phyloP scores from a whole-genome alignment of 2,888 invertebrate species.

The Protula sp. region DNA sequence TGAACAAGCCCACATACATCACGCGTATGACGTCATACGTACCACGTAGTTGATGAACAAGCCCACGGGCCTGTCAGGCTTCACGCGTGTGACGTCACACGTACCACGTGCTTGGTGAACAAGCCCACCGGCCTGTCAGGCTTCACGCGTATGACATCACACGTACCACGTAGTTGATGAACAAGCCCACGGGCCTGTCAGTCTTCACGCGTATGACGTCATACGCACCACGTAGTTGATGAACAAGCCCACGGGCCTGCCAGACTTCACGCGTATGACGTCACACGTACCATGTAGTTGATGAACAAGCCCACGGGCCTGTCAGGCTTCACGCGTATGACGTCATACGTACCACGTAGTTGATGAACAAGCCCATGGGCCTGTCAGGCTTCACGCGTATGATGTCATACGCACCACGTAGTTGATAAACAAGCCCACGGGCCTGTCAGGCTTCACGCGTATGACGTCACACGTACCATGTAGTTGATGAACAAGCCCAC shows the following conservation, averaged over 20 bases:
- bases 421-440: conserved; percentile 53
- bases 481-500: conserved; percentile 53
- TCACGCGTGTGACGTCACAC: conserved; percentile 37
- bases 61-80: conserved; percentile 50
- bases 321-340: conserved; percentile 43
- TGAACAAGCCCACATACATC: conserved; percentile 53
- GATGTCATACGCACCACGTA: conserved; percentile 38
- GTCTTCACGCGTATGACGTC: conserved; percentile 47
- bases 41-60: conserved; percentile 52
- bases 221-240: conserved; percentile 40
- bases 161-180: conserved; percentile 46
- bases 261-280: conserved; percentile 46
- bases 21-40: no score
- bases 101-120: conserved; percentile 49
- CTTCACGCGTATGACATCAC: conserved; percentile 45
- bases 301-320: conserved; percentile 53
- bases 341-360: conserved; percentile 41
- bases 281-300: conserved; percentile 50
- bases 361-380: conserved; percentile 53
- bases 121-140: conserved; percentile 52
- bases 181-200: conserved; percentile 51
- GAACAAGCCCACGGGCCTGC: conserved; percentile 53
- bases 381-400: conserved; percentile 48
- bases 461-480: conserved; percentile 51
- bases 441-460: conserved; percentile 43